Conservation (phyloP, 2,888 invertebrate species). For the Nezara viridula region DNA sequence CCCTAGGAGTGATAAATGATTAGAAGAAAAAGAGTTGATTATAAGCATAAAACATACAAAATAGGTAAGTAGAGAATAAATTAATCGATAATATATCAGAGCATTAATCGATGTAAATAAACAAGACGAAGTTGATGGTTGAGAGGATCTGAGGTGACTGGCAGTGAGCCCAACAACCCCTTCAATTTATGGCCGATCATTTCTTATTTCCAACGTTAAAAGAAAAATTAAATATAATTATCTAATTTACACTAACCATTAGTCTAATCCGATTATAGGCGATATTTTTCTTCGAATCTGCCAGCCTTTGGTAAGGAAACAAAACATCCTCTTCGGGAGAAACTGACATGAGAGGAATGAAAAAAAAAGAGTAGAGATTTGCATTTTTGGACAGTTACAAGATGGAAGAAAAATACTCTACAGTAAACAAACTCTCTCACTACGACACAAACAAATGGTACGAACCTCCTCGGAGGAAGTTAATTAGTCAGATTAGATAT, state of each 20-base stretch:
- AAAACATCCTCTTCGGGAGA: not conserved
- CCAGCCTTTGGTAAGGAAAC: not conserved
- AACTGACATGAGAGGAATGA: not conserved
- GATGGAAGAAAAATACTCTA: not conserved
- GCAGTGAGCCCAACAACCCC: not conserved
- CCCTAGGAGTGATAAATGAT: not conserved
- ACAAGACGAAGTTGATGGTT: not conserved
- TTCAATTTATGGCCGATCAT: constrained; percentile 37
- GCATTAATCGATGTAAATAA: not conserved
- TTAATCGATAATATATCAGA: not conserved
- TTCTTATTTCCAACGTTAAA: not conserved
- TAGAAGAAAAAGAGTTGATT: not conserved
- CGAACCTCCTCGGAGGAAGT: not conserved
- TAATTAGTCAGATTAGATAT: not conserved
- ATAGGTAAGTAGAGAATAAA: not conserved
- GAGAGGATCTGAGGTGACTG: not conserved
- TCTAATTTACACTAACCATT: constrained; percentile 27
- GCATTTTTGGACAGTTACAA: not conserved
- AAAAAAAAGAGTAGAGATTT: not conserved
- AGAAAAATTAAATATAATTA: constrained; percentile 41
- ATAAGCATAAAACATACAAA: not conserved
- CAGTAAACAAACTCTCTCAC: not conserved
- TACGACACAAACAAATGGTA: not conserved
- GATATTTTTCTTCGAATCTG: not conserved
- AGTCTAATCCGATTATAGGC: not conserved